Percentiles rank a stretch among this genome's conserved stretches.
These are phyloP conservation scores for Vanacampus margaritifer DNA, from an alignment of 2,113 vertebrate species.

Conservation along the genomic window DNA sequence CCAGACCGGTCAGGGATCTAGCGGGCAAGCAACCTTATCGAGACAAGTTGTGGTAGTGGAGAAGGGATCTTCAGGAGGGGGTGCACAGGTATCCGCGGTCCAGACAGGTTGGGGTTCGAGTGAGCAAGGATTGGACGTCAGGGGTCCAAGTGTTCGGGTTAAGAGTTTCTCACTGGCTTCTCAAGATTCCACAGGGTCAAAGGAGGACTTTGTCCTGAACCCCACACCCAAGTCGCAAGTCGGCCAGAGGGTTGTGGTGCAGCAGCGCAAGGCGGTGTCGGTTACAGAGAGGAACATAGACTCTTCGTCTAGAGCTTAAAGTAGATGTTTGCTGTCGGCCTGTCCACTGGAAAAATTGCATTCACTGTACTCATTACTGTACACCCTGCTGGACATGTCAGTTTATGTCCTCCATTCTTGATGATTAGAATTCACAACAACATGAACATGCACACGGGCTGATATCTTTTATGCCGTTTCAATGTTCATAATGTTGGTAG, in stretches of 20 bases:
- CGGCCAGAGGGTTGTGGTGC: slow-evolving; percentile 53
- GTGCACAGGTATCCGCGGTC: slow-evolving; percentile 11
- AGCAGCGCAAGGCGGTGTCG: slow-evolving; percentile 61
- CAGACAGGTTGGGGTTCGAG: slow-evolving; percentile 13
- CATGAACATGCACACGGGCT: neutral
- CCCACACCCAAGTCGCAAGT: slow-evolving; percentile 40
- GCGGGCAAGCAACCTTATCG: slow-evolving; percentile 25
- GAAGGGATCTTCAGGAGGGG: slow-evolving; percentile 30
- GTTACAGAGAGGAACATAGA: slow-evolving; percentile 63
- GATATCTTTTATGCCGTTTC: neutral
- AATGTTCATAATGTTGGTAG: neutral
- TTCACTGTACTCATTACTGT: neutral
- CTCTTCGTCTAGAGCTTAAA: slow-evolving; percentile 40
- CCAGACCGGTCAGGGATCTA: slow-evolving; percentile 12
- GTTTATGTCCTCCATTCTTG: neutral
- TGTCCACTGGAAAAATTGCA: neutral
- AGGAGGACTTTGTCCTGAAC: slow-evolving; percentile 26
- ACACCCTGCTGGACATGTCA: neutral
- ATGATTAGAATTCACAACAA: neutral
- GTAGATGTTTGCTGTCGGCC: neutral
- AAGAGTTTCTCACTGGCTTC: slow-evolving; percentile 27
- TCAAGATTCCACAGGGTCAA: slow-evolving; percentile 29
- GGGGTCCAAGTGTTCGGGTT: slow-evolving; percentile 26
- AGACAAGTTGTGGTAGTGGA: slow-evolving; percentile 49
- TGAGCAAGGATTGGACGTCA: slow-evolving; percentile 29